Evolutionary conservation across 2,113 vertebrate genomes (phyloP), one percentile per base, ranked within the genome.

Genomic region (Dascyllus trimaculatus): DNA sequence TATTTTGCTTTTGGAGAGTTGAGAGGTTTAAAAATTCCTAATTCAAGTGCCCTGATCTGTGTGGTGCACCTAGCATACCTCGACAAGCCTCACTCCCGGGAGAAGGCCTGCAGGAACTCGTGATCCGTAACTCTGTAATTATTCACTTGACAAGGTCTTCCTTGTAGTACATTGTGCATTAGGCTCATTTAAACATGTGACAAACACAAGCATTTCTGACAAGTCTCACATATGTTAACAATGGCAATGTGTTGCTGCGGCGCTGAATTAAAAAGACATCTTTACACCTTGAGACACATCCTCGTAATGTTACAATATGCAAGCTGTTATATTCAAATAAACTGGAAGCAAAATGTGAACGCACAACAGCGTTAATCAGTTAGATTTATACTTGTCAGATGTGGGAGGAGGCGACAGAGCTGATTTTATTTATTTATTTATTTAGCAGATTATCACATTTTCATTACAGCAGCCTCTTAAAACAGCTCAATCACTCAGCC

Each of bases 161-260:
- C 66, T 75, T 75, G 88, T 84, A 79, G 66, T 75, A 76, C 80
- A 79, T 66, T 71, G 59, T 66, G 74, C 80, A 81, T 88, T 78
- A 87, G 79, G 73, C 88, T 90, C 85, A 80, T 92, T 85, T 86
- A 80, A 91, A 89, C 54, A 90, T 85, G 90, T 92, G 93, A 94
- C 90, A 93, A 93, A 90, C 88, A 93, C 77, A 1, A 76, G 91
- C 82, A 63, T 90, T 89, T 87, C 85, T 93, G 91, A 94, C 92
- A 93, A 87, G 64, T 91, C 91, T 91, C 91, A 70, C 89, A 92
- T 90, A 94, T 91, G 93, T 87, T 94, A 94, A 93, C 91, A 92
- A 87, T 86, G 84, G 86, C 83, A 87, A 90, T 43, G 91, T 91
- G 92, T 87, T 85, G 89, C 89, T 9, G 76, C 38, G 25, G 82